phyloP scores from a whole-genome alignment of 1,140 invertebrate species.

The Aphaenogaster floridana region DNA sequence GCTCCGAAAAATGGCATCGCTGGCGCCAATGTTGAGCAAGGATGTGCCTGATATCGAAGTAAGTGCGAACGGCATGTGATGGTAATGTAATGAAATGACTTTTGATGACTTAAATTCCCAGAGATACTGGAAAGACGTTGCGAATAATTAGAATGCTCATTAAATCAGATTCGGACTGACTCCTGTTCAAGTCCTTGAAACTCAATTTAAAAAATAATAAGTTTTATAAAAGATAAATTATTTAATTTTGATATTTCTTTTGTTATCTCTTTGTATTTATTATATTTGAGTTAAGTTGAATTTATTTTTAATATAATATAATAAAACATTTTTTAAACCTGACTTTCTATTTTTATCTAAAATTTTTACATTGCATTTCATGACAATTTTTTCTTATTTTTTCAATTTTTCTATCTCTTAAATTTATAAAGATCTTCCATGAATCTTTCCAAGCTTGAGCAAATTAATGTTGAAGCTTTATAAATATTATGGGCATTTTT shows the following conservation, averaged over 20 bases:
- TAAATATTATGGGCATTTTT: neutral
- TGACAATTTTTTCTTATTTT: neutral
- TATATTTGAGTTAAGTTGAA: neutral
- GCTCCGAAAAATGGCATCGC: slow-evolving; percentile 64
- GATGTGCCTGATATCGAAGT: slow-evolving; percentile 91
- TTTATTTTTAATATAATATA: neutral
- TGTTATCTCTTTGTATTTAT: slow-evolving; percentile 19
- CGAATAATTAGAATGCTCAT: neutral
- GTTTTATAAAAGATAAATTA: neutral
- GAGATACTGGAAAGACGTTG: neutral
- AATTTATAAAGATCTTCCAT: neutral
- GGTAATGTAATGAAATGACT: neutral
- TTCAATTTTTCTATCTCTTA: neutral
- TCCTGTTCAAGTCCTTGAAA: too few species aligned
- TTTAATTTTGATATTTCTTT: neutral
- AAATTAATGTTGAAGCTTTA: neutral
- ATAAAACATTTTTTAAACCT: neutral
- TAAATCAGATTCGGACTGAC: neutral
- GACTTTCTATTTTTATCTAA: neutral
- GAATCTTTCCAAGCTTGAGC: neutral
- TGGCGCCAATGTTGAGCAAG: slow-evolving; percentile 86
- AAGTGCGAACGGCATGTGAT: slow-evolving; percentile 74
- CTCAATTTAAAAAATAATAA: neutral
- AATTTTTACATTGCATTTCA: slow-evolving; percentile 83
- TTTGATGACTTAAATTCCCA: neutral